Base-by-base conservation (phyloP, 2,797 vertebrate species). In the Galagoides demidoff region DNA sequence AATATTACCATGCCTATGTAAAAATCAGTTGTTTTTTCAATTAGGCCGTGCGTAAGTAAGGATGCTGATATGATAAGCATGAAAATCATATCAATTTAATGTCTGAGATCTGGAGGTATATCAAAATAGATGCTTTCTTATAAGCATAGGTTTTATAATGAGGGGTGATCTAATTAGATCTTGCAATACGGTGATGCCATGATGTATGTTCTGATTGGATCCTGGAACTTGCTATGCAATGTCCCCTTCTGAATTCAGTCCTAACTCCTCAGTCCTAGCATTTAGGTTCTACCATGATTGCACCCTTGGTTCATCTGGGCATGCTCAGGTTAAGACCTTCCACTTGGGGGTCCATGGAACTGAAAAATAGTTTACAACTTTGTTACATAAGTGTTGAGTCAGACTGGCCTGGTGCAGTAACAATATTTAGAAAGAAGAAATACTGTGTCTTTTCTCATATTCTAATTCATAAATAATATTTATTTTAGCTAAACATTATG, bases 41-140 rank as follows among this genome's bases (percentile, higher is more conserved):
- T 83, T 94, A 88, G 17, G 34, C 23, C 31, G 19, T 57, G 55
- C 22, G 31, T 77, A 90, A 59, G 17, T 59, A 68, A 93, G 34
- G 31, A 76, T 74, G 31, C 74, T 74, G 57, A 78, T 34, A 63
- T 83, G 63, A 25, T 66, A 27, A 68, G 11, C 29, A 78, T 83
- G 91, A 76, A 74, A 77, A 78, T 85, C 43, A 52, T 43, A 23
- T 78, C 66, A 82, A 85, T 91, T 94, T 90, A 91, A 82, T 55
- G 29, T 57, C 52, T 84, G 37, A 66, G 17, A 59, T 68, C 63
- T 85, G 4, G 49, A 82, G 34, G 23, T 43, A 61, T 5, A 79
- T 49, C 10, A 61, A 68, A 77, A 63, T 68, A 77, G 43, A 63
- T 31, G 39, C 39, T 43, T 43, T 43, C 39, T 66, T 66, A 66